Conservation (phyloP, 2,113 vertebrate species). For the Lanius collurio region DNA sequence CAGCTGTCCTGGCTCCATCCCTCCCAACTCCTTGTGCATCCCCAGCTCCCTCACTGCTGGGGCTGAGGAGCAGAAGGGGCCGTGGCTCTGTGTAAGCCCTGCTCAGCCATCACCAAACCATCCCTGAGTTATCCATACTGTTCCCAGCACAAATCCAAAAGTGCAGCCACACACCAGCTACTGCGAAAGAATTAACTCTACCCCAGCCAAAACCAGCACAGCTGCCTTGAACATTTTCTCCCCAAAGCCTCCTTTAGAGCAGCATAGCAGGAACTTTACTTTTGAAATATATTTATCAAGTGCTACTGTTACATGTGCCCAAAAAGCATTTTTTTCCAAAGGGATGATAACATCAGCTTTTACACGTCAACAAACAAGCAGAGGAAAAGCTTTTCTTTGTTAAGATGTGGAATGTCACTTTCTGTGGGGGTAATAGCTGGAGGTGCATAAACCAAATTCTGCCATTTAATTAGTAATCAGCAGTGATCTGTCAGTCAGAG, state of each 20-base stretch:
- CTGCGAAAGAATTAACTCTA: not conserved
- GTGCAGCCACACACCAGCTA: not conserved
- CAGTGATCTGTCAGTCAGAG: slow-evolving; percentile 56
- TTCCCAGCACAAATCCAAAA: not conserved
- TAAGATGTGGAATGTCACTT: not conserved
- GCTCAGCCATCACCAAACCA: not conserved
- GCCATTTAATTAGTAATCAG: slow-evolving; percentile 63
- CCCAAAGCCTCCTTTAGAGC: slow-evolving; percentile 8
- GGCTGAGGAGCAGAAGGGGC: not conserved
- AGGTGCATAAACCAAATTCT: slow-evolving; percentile 5
- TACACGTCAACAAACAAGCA: not conserved
- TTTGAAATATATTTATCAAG: slow-evolving; percentile 32
- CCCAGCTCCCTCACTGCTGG: not conserved
- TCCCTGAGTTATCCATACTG: not conserved
- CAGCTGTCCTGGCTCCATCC: not conserved
- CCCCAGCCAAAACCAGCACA: not conserved
- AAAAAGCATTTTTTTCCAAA: slow-evolving; percentile 47
- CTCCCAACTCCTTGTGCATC: not conserved
- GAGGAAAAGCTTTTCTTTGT: not conserved
- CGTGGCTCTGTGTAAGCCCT: not conserved
- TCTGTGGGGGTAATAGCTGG: not conserved
- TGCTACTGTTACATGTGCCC: not conserved
- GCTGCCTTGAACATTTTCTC: not conserved
- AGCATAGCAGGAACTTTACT: not conserved
- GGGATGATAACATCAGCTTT: slow-evolving; percentile 33